Evolutionary conservation across 2,113 vertebrate genomes (phyloP).

Genomic region (Notarius quadriscutis): DNA sequence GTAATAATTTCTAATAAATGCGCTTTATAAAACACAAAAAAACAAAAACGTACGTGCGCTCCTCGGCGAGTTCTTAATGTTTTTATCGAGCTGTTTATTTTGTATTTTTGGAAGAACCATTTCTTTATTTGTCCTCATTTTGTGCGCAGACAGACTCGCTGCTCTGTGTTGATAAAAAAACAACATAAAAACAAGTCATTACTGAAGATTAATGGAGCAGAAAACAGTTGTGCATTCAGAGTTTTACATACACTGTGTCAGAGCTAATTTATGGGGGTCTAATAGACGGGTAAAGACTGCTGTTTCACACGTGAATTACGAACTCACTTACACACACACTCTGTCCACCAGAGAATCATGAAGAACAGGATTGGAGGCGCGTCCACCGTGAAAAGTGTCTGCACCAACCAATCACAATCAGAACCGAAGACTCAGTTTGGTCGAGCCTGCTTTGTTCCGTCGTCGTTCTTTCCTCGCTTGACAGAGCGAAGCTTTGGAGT

Average conservation of each 20-base stretch:
- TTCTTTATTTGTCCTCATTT: background rate
- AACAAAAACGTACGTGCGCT: background rate
- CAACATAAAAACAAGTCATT: background rate
- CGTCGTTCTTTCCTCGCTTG: background rate
- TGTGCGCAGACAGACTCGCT: background rate
- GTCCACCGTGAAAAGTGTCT: background rate
- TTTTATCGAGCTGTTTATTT: background rate
- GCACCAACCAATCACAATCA: background rate
- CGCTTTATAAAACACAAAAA: background rate
- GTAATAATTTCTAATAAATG: no score
- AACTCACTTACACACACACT: background rate
- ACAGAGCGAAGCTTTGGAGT: background rate
- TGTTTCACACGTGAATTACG: background rate
- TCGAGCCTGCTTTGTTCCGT: background rate
- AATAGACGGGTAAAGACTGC: background rate
- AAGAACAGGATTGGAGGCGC: background rate
- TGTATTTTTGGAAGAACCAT: background rate
- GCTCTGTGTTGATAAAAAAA: background rate
- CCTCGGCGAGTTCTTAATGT: background rate
- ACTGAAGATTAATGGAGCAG: background rate
- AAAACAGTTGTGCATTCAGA: background rate
- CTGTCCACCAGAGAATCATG: background rate
- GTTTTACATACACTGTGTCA: background rate
- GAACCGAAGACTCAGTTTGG: no score
- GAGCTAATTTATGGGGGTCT: background rate